Conservation (phyloP, 2,888 invertebrate species). For the Catocala sponsa region DNA sequence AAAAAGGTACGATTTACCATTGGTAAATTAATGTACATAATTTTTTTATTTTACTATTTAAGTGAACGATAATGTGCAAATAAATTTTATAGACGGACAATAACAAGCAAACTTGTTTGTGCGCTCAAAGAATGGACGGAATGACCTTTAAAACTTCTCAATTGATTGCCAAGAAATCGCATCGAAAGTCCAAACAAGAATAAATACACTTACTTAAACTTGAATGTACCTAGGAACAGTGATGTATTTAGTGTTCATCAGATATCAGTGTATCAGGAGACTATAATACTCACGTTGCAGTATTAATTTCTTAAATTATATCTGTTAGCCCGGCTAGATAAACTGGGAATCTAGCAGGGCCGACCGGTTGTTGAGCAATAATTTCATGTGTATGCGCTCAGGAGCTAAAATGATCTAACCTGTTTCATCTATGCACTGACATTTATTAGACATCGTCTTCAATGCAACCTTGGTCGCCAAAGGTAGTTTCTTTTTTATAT, state of each 20-base stretch:
- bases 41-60: too few species aligned
- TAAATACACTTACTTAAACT: too few species aligned
- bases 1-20: too few species aligned
- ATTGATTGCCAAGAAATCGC: too few species aligned
- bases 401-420: conserved; percentile 52
- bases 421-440: conserved; percentile 57
- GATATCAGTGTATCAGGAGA: too few species aligned
- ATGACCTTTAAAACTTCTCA: too few species aligned
- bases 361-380: conserved; percentile 59
- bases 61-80: too few species aligned
- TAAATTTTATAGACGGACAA: too few species aligned
- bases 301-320: conserved; percentile 42
- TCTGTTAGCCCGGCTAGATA: conserved; percentile 40
- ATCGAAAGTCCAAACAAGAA: too few species aligned
- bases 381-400: conserved; percentile 38
- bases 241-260: too few species aligned
- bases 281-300: conserved; percentile 6
- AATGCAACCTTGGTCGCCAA: conserved; percentile 39
- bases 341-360: conserved; percentile 51
- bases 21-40: too few species aligned
- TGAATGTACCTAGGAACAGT: too few species aligned
- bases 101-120: background rate
- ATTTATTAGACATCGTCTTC: conserved; percentile 53
- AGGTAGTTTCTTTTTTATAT: conserved; percentile 26
- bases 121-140: background rate